Percentiles rank a stretch among this genome's conserved stretches.
phyloP scores from a whole-genome alignment of 2,113 vertebrate species.

The Cynopterus brachyotis region DNA sequence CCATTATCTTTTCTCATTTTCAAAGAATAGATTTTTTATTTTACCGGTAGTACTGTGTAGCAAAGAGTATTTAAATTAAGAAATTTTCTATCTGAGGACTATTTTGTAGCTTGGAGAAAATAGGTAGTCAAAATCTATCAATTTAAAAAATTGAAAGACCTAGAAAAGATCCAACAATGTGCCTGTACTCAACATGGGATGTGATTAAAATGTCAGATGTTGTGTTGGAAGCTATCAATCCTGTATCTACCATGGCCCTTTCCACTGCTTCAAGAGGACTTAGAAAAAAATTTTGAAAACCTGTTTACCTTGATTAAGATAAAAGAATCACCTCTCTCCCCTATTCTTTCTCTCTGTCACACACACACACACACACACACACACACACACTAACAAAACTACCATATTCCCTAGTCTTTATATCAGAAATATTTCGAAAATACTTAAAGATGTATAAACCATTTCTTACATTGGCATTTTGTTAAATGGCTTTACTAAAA shows the following conservation, averaged over 20 bases:
- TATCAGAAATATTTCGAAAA: background rate
- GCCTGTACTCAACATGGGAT: background rate
- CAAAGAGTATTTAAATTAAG: conserved; percentile 22
- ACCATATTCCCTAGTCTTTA: background rate
- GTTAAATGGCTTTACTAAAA: conserved; percentile 21
- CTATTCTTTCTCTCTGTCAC: background rate
- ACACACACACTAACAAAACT: background rate
- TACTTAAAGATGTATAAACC: background rate
- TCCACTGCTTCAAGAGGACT: background rate
- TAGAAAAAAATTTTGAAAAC: background rate
- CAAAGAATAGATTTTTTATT: background rate
- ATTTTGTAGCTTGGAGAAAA: conserved; percentile 25
- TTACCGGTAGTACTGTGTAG: background rate
- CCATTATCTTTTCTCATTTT: conserved; percentile 3
- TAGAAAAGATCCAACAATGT: background rate
- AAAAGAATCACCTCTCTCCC: background rate
- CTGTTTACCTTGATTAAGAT: background rate
- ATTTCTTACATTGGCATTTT: conserved; percentile 9
- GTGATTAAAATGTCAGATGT: background rate
- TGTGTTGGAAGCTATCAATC: conserved; percentile 3
- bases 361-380: background rate
- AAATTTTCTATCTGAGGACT: background rate
- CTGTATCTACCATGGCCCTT: background rate
- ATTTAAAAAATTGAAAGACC: background rate
- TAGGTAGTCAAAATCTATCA: background rate